Conservation (phyloP, 1,140 invertebrate species). For the Drosophila rhopaloa region DNA sequence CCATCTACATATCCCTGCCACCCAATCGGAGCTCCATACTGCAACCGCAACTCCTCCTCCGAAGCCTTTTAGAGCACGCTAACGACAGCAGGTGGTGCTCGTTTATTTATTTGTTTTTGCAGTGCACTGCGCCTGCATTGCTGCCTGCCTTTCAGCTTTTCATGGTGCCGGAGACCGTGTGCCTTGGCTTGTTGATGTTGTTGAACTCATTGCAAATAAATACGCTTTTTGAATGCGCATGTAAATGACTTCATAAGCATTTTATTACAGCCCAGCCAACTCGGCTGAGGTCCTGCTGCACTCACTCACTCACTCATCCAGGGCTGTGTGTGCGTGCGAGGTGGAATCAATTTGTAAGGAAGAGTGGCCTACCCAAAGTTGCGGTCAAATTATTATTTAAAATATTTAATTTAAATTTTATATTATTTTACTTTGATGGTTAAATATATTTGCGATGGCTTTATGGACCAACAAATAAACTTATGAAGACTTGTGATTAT, state of each 20-base stretch:
- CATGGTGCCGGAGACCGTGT: slow-evolving; percentile 25
- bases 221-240: slow-evolving; percentile 82
- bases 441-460: not conserved
- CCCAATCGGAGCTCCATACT: slow-evolving; percentile 4
- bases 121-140: slow-evolving; percentile 52
- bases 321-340: slow-evolving; percentile 24
- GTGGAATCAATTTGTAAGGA: slow-evolving; percentile 57
- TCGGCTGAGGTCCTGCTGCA: slow-evolving; percentile 29
- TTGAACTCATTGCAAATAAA: slow-evolving; percentile 83
- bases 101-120: slow-evolving; percentile 77
- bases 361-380: not conserved
- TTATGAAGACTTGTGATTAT: too few species aligned
- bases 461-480: not conserved
- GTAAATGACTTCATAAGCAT: slow-evolving; percentile 83
- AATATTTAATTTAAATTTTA: not conserved
- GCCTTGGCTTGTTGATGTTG: slow-evolving; percentile 74
- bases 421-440: too few species aligned
- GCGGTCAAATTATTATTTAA: slow-evolving; percentile 2
- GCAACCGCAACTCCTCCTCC: slow-evolving; percentile 32
- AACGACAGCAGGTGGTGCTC: slow-evolving; percentile 78
- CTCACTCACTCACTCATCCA: slow-evolving; percentile 13
- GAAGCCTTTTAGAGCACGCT: slow-evolving; percentile 56
- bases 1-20: slow-evolving; percentile 7
- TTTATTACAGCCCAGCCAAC: slow-evolving; percentile 69
- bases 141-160: slow-evolving; percentile 28